Evolutionary conservation across 2,797 vertebrate genomes (phyloP).

Genomic region (Chanos chanos): DNA sequence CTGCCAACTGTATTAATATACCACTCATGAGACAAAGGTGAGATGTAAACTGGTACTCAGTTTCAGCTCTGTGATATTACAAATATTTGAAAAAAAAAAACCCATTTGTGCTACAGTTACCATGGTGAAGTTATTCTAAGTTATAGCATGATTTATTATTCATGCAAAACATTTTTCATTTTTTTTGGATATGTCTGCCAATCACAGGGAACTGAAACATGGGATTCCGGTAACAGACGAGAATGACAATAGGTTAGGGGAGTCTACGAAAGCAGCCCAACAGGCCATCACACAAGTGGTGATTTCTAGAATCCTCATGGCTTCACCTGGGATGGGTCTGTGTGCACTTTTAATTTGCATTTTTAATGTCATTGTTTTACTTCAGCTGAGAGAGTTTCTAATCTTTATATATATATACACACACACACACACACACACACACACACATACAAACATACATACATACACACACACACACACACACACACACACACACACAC

Average conservation of each 20-base stretch:
- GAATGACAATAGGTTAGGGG: conserved; percentile 88
- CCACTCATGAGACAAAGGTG: conserved; percentile 98
- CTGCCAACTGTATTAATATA: conserved; percentile 98
- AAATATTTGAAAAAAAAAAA: too few species aligned
- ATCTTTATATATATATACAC: too few species aligned
- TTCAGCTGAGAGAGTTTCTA: too few species aligned
- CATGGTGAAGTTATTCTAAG: too few species aligned
- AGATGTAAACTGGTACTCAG: conserved; percentile 27
- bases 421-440: too few species aligned
- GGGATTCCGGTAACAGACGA: conserved; percentile 93
- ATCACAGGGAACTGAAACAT: conserved; percentile 85
- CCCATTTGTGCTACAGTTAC: too few species aligned
- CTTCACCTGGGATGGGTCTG: conserved; percentile 96
- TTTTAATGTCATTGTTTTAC: too few species aligned
- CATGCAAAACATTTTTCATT: not conserved
- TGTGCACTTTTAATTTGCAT: conserved; percentile 2
- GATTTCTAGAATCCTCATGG: conserved; percentile 95
- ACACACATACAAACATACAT: too few species aligned
- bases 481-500: not conserved
- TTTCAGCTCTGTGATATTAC: too few species aligned
- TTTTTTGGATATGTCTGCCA: not conserved
- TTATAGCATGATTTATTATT: not conserved
- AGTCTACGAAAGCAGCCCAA: conserved; percentile 88
- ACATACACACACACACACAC: too few species aligned
- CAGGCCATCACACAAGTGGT: conserved; percentile 96